phyloP scores from a whole-genome alignment of 2,797 vertebrate species.

The Onychomys leucogaster region DNA sequence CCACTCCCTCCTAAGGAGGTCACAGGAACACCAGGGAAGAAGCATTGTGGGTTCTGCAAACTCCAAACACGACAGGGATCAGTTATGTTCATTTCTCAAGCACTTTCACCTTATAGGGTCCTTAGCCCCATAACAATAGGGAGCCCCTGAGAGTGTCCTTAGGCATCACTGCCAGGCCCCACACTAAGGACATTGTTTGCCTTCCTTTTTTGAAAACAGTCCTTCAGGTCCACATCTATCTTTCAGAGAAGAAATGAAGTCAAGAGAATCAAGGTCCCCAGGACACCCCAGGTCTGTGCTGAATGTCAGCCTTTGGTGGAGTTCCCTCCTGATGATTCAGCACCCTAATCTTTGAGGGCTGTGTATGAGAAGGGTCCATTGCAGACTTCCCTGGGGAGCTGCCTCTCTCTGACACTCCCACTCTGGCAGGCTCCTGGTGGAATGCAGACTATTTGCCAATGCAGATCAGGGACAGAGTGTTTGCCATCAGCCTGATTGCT shows the following conservation, averaged over 20 bases:
- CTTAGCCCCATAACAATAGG: background rate
- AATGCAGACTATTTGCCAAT: slow-evolving; percentile 56
- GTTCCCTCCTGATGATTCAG: background rate
- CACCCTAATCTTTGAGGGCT: background rate
- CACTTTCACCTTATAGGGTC: background rate
- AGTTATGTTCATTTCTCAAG: background rate
- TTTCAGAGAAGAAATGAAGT: background rate
- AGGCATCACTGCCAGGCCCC: background rate
- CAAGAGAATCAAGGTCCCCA: background rate
- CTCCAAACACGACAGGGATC: background rate
- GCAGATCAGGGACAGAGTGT: background rate
- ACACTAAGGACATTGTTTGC: background rate
- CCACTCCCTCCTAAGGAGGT: background rate
- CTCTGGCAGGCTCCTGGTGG: slow-evolving; percentile 61
- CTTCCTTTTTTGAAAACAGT: background rate
- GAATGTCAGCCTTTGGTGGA: too few relatives aligned
- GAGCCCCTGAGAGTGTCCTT: background rate
- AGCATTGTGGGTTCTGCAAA: background rate
- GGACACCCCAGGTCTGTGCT: background rate
- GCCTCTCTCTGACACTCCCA: slow-evolving; percentile 62
- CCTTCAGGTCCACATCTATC: background rate
- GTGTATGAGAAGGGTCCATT: slow-evolving; percentile 52
- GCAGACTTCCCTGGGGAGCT: slow-evolving; percentile 69
- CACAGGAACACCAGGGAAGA: background rate
- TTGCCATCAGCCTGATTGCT: slow-evolving; percentile 74